Conservation (phyloP, 2,888 invertebrate species). For the Magallana nippona region DNA sequence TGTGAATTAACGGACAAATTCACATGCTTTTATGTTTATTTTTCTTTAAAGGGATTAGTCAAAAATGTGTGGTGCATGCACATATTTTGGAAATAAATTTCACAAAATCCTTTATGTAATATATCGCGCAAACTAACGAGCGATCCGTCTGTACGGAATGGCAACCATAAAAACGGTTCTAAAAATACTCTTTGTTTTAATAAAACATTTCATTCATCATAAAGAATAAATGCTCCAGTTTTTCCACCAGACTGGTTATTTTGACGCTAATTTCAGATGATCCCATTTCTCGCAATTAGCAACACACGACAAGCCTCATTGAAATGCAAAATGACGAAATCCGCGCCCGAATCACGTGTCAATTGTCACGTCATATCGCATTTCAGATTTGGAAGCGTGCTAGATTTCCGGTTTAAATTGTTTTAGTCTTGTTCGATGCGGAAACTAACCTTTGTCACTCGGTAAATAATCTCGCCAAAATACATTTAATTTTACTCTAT, state of each 20-base stretch:
- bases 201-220: background rate
- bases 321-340: conserved; percentile 9
- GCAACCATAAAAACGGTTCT: background rate
- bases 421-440: conserved; percentile 8
- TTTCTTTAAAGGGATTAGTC: too few relatives aligned
- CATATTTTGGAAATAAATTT: too few relatives aligned
- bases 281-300: conserved; percentile 17
- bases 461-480: too few relatives aligned
- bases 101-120: too few relatives aligned
- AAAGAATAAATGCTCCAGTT: background rate
- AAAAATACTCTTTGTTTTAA: background rate
- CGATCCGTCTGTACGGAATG: too few relatives aligned
- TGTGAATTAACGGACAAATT: too few relatives aligned
- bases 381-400: conserved; percentile 2
- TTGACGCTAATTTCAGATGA: conserved; percentile 26
- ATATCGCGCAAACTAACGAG: too few relatives aligned
- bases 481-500: too few relatives aligned
- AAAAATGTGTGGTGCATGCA: too few relatives aligned
- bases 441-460: conserved; percentile 8
- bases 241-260: background rate
- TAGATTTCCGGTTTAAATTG: conserved; percentile 21
- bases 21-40: too few relatives aligned
- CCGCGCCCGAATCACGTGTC: background rate
- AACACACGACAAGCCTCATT: conserved; percentile 9
- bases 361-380: background rate